Conservation (phyloP, 2,888 invertebrate species). For the Chydorus sphaericus region DNA sequence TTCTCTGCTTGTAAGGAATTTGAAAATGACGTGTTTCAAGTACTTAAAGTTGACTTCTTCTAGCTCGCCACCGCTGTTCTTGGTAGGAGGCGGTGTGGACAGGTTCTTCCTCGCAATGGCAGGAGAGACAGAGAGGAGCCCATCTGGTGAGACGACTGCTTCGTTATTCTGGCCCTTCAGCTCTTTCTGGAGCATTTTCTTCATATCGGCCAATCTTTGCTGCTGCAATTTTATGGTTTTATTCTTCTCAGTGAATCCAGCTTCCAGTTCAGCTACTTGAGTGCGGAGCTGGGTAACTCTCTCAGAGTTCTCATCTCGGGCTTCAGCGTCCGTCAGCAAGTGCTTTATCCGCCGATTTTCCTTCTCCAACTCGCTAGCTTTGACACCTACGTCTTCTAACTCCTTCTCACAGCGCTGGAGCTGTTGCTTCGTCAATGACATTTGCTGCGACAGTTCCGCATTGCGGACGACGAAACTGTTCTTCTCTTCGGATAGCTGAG, state of each 20-base stretch:
- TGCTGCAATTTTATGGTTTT: conserved; percentile 77
- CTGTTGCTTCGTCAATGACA: conserved; percentile 5
- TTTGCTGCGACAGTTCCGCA: conserved; percentile 26
- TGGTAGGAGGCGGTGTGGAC: conserved; percentile 36
- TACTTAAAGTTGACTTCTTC: conserved; percentile 32
- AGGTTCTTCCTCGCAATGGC: conserved; percentile 47
- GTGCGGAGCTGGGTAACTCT: not conserved
- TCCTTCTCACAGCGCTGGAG: conserved; percentile 19
- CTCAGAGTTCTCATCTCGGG: conserved; percentile 22
- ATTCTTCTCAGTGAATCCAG: conserved; percentile 46
- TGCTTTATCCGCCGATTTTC: conserved; percentile 12
- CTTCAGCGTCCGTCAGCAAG: conserved; percentile 1
- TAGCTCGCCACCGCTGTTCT: conserved; percentile 24
- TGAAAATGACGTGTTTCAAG: conserved; percentile 81
- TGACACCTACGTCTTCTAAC: conserved; percentile 13
- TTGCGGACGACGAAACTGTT: conserved; percentile 26
- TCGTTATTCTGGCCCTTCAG: conserved; percentile 32
- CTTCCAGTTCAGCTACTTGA: conserved; percentile 35
- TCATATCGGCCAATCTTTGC: conserved; percentile 73
- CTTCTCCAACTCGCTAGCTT: conserved; percentile 17
- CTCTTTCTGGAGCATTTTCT: conserved; percentile 79
- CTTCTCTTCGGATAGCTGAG: conserved; percentile 14
- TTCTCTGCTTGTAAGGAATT: conserved; percentile 79
- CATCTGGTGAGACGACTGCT: conserved; percentile 20
- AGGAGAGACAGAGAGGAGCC: conserved; percentile 24